Conservation (phyloP, 2,888 invertebrate genomes). For the Eupithecia subfuscata region DNA sequence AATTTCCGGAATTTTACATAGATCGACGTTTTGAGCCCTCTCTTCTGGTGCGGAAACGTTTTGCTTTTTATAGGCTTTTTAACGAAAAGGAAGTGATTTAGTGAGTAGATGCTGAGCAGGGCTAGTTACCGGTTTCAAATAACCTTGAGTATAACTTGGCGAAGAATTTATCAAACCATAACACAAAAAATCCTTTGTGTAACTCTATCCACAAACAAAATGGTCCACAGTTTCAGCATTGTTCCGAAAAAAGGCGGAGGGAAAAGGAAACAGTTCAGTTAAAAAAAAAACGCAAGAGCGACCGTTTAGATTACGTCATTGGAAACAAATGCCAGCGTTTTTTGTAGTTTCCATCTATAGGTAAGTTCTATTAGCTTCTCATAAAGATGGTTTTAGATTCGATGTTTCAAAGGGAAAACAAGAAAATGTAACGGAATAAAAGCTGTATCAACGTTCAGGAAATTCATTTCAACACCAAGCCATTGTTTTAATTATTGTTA, state of each 20-base stretch:
- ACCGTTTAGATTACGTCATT: constrained; percentile 35
- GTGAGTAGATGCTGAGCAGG: no score
- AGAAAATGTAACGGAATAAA: not conserved
- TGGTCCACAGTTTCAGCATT: constrained; percentile 31
- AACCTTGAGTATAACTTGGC: constrained; percentile 4
- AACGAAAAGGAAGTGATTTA: no score
- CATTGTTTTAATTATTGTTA: no score
- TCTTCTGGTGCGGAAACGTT: no score
- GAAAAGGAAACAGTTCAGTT: constrained; percentile 30
- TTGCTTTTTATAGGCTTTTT: no score
- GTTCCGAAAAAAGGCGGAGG: constrained; percentile 33
- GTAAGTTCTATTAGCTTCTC: not conserved
- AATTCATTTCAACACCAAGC: no score
- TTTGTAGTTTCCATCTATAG: not conserved
- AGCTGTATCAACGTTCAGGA: no score
- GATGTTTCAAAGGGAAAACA: not conserved
- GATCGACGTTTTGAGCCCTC: no score
- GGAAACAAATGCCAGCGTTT: constrained; percentile 13
- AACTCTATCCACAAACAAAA: constrained; percentile 35
- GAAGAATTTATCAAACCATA: not conserved
- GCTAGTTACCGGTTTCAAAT: not conserved
- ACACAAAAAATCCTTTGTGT: constrained; percentile 43
- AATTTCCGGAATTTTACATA: no score
- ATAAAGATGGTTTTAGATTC: not conserved
- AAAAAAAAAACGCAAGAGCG: constrained; percentile 31